phyloP scores from a whole-genome alignment of 2,113 vertebrate species.

The Lophotis ruficrista region DNA sequence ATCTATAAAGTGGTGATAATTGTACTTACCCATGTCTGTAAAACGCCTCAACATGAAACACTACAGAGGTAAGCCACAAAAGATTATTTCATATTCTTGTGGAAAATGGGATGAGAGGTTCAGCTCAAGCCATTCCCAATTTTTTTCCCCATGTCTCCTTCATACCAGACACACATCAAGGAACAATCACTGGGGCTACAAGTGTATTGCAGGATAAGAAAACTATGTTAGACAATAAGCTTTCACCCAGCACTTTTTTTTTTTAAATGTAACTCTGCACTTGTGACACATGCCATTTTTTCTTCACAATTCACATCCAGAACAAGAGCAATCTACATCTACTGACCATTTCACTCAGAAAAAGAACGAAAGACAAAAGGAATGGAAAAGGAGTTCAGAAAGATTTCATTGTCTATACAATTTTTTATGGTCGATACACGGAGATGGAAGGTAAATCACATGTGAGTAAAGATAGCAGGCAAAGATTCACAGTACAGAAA shows the following conservation, averaged over 20 bases:
- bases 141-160: neutral
- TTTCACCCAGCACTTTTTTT: constrained; percentile 12
- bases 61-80: constrained; percentile 11
- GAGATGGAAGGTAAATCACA: constrained; percentile 32
- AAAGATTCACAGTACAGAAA: constrained; percentile 40
- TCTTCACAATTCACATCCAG: constrained; percentile 27
- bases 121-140: neutral
- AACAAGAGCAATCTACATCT: neutral
- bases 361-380: neutral
- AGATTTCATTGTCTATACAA: neutral
- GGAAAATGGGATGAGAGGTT: neutral
- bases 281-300: constrained; percentile 1
- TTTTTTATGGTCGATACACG: neutral
- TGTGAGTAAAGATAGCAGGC: constrained; percentile 10
- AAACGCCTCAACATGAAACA: constrained; percentile 11
- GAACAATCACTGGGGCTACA: constrained; percentile 15
- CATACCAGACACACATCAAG: constrained; percentile 21
- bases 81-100: neutral
- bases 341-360: constrained; percentile 28
- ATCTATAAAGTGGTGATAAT: neutral
- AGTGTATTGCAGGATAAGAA: neutral
- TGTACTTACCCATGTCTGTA: constrained; percentile 48
- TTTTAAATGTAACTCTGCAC: neutral
- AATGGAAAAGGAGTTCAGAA: neutral
- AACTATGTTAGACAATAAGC: neutral